phyloP scores from a whole-genome alignment of 2,888 invertebrate species.

The Callinectes sapidus region DNA sequence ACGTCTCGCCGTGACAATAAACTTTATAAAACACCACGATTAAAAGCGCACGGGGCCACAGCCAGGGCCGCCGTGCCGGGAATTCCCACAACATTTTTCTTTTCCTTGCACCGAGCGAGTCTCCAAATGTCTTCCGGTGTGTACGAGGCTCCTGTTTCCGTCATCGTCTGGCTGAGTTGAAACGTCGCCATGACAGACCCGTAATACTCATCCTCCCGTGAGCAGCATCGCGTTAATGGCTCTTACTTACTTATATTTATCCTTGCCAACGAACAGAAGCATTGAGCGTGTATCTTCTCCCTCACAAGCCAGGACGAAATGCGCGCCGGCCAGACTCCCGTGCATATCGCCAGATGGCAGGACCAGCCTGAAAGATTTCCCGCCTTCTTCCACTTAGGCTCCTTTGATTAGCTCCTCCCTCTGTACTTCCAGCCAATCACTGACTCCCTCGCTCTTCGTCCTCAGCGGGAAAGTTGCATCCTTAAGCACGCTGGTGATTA shows the following conservation, averaged over 20 bases:
- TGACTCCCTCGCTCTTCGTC: conserved; percentile 45
- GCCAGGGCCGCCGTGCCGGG: conserved; percentile 31
- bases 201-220: conserved; percentile 16
- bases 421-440: conserved; percentile 58
- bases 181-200: conserved; percentile 18
- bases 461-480: conserved; percentile 56
- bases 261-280: neutral
- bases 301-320: conserved; percentile 33
- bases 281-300: neutral
- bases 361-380: conserved; percentile 61
- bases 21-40: conserved; percentile 36
- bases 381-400: conserved; percentile 62
- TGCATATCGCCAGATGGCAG: conserved; percentile 68
- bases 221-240: neutral
- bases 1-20: conserved; percentile 36
- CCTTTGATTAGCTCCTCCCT: conserved; percentile 66
- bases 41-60: conserved; percentile 30
- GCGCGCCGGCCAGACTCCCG: conserved; percentile 41
- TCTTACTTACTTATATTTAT: neutral
- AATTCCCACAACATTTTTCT: conserved; percentile 33
- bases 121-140: conserved; percentile 32
- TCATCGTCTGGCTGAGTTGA: conserved; percentile 2
- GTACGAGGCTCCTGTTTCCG: conserved; percentile 17
- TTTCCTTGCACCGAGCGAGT: neutral
- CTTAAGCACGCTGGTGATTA: conserved; percentile 55